Evolutionary conservation across 2,113 vertebrate genomes (phyloP), one percentile per base, ranked within the genome.

Genomic region (Trachemys scripta): DNA sequence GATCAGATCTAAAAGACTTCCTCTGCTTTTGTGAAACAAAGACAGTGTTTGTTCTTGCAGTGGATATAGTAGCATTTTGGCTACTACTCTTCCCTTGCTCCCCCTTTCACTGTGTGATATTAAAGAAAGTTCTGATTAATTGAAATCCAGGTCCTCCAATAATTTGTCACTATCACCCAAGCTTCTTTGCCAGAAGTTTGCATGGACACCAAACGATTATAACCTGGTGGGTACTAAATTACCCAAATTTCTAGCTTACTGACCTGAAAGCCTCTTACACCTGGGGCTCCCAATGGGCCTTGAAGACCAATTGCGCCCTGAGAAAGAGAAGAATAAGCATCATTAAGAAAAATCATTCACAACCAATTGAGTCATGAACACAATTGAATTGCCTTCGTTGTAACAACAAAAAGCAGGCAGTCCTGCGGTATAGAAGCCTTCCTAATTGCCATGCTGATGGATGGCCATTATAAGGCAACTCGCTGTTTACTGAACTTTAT

Each of bases 181-280:
- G 2, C 6, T 25, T 7, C 2, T 27, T 20, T 27, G 42, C 13
- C 84, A 81, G 22, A 31, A 16, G 2, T 2, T 8, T 81, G 54
- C 84, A 92, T 76, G 27, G 75, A 1, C 65, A 7, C 47, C 1
- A 6, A 1, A 14, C 25, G n/a, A 17, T 62, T 72, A 2, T 3
- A 45, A 35, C 51, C 7, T 0, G 0, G 0, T 0, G 24, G 1
- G 6, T 29, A 0, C 0, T 8, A 0, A 14, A 24, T 14, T 0
- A 1, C 51, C 82, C 45, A 29, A 3, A 1, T 8, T 56, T 31
- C n/a, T 9, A 6, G 4, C 19, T 2, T 8, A 97, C 98, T 91
- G 76, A 99, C 99, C 99, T 99, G 99, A 97, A 99, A 99, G 81
- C 99, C 99, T 97, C 98, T 98, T 25, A 99, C 81, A 24, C 99